These are phyloP conservation scores for Pristionchus maxplancki DNA, from an alignment of 2,888 invertebrate genomes.

Conservation along the genomic window DNA sequence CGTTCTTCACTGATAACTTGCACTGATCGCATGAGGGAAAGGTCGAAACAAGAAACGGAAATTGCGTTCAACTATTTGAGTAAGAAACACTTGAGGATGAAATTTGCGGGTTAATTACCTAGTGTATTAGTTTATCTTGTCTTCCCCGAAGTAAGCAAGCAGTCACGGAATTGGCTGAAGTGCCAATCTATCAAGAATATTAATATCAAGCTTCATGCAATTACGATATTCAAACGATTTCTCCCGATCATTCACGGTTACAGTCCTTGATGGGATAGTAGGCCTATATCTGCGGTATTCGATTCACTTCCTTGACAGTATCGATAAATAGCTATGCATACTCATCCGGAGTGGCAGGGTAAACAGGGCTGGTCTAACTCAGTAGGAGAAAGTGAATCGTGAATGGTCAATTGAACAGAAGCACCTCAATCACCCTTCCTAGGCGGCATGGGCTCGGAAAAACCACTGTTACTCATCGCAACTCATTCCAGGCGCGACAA, in stretches of 20 bases:
- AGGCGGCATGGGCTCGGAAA: no score
- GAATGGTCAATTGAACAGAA: not conserved
- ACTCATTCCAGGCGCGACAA: conserved; percentile 61
- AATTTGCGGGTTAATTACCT: not conserved
- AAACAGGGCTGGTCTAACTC: no score
- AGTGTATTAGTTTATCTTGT: no score
- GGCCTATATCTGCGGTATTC: no score
- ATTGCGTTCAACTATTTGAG: not conserved
- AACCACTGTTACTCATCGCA: no score
- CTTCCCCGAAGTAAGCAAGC: not conserved
- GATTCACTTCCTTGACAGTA: no score
- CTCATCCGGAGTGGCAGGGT: not conserved
- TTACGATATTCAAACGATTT: no score
- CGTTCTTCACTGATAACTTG: conserved; percentile 5
- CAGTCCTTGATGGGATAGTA: no score
- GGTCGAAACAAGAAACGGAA: not conserved
- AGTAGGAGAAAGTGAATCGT: not conserved
- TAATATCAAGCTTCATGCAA: no score
- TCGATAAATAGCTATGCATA: not conserved
- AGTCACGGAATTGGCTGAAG: not conserved
- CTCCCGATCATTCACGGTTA: no score
- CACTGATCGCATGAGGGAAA: not conserved
- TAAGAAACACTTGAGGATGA: not conserved
- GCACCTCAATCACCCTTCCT: no score
- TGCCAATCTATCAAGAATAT: not conserved